These are phyloP conservation scores for Sebastolobus altivelis DNA, from an alignment of 2,797 vertebrate species.

Conservation along the genomic window DNA sequence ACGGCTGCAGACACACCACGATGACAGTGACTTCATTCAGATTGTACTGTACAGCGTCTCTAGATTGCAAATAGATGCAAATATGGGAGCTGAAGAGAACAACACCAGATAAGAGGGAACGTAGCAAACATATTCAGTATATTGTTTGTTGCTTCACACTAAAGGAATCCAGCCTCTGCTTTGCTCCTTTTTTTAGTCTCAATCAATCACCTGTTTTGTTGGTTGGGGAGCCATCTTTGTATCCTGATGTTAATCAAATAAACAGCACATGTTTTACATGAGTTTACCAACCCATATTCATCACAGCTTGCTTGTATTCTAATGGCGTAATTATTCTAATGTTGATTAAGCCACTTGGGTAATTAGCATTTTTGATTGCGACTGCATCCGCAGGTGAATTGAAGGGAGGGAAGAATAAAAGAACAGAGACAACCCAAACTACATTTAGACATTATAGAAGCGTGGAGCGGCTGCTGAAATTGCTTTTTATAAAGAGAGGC, in stretches of 20 bases:
- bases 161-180: slow-evolving; percentile 23
- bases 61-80: neutral
- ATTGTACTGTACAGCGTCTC: neutral
- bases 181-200: slow-evolving; percentile 33
- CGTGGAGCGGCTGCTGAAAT: neutral
- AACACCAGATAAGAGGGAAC: neutral
- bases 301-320: slow-evolving; percentile 73
- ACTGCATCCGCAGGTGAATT: slow-evolving; percentile 75
- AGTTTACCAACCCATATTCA: slow-evolving; percentile 73
- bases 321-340: slow-evolving; percentile 82
- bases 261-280: slow-evolving; percentile 79
- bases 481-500: neutral
- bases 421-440: slow-evolving; percentile 32
- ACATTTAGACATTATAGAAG: slow-evolving; percentile 19
- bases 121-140: neutral
- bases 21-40: neutral
- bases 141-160: slow-evolving; percentile 5
- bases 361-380: slow-evolving; percentile 83
- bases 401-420: slow-evolving; percentile 43
- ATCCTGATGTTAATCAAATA: slow-evolving; percentile 75
- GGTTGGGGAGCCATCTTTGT: slow-evolving; percentile 63
- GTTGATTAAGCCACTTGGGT: slow-evolving; percentile 81
- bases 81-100: neutral
- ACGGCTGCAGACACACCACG: neutral
- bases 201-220: slow-evolving; percentile 70